Percentiles rank a stretch among this genome's conserved stretches.
Conservation (phyloP, 1,140 invertebrate species). For the Lordiphosa collinella region DNA sequence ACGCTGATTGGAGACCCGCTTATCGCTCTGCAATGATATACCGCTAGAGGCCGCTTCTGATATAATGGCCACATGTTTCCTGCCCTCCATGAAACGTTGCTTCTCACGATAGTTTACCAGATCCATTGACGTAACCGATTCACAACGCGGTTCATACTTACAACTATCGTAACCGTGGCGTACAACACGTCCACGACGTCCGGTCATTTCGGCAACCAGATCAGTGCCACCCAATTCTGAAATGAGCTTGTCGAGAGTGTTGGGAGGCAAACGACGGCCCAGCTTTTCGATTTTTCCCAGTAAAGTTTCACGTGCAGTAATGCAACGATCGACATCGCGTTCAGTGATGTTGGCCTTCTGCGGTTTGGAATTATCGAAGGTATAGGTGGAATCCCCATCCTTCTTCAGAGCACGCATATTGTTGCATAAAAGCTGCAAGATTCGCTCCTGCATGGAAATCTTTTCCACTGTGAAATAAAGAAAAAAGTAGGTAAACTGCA, state of each 20-base stretch:
- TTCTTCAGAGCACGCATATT: slow-evolving; percentile 33
- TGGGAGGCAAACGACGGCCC: slow-evolving; percentile 93
- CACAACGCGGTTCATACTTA: slow-evolving; percentile 95
- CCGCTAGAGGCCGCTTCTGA: slow-evolving; percentile 99
- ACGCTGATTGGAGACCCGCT: slow-evolving; percentile 92
- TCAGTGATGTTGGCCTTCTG: slow-evolving; percentile 35
- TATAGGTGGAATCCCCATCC: background rate
- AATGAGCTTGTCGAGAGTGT: slow-evolving; percentile 98
- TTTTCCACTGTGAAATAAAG: slow-evolving; percentile 34
- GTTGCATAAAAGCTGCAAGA: slow-evolving; percentile 34
- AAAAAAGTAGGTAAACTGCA: too few relatives aligned
- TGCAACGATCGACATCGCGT: slow-evolving; percentile 80
- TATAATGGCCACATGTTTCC: slow-evolving; percentile 98
- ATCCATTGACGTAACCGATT: slow-evolving; percentile 95
- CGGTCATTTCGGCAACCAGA: slow-evolving; percentile 99
- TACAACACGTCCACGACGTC: slow-evolving; percentile 96
- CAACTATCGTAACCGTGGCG: slow-evolving; percentile 91
- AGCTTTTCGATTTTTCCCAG: slow-evolving; percentile 91
- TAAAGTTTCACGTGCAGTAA: slow-evolving; percentile 92
- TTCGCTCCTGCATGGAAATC: slow-evolving; percentile 52
- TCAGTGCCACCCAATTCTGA: slow-evolving; percentile 95
- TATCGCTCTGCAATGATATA: slow-evolving; percentile 97
- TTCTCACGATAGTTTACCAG: slow-evolving; percentile 95
- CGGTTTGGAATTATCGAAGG: background rate
- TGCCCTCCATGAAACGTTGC: slow-evolving; percentile 97